phyloP scores from a whole-genome alignment of 2,888 invertebrate genomes.

The Drosophila eohydei region DNA sequence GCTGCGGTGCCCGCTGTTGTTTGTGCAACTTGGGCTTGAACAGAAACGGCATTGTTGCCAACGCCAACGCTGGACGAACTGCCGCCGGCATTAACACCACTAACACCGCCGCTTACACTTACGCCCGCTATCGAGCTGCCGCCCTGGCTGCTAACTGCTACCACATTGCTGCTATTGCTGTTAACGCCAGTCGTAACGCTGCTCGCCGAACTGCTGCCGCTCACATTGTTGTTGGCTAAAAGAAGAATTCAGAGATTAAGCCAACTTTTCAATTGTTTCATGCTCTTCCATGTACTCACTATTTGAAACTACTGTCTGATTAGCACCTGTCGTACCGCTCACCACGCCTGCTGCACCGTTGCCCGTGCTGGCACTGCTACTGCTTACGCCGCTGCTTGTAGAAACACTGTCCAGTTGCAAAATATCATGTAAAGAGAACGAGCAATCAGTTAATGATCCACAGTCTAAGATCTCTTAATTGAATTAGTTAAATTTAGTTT shows the following conservation, averaged over 20 bases:
- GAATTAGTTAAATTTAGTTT: neutral
- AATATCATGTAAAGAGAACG: conserved; percentile 6
- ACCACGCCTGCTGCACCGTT: conserved; percentile 76
- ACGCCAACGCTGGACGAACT: conserved; percentile 53
- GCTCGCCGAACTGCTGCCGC: conserved; percentile 70
- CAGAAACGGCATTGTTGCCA: conserved; percentile 76
- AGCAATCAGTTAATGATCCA: neutral
- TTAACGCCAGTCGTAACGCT: conserved; percentile 67
- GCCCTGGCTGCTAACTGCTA: conserved; percentile 56
- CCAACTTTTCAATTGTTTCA: neutral
- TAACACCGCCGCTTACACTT: conserved; percentile 64
- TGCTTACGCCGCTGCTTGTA: conserved; percentile 83
- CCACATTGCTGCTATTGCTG: conserved; percentile 66
- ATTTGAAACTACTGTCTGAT: conserved; percentile 79
- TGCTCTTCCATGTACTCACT: conserved; percentile 62
- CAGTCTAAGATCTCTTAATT: fast-evolving
- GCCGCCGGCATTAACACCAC: conserved; percentile 62
- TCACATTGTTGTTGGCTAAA: conserved; percentile 75
- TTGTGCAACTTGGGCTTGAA: conserved; percentile 76
- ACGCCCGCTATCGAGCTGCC: conserved; percentile 64
- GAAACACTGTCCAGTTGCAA: conserved; percentile 76
- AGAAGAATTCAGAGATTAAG: neutral
- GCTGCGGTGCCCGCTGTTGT: conserved; percentile 69
- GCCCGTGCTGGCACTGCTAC: conserved; percentile 78
- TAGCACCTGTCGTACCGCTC: conserved; percentile 77